Evolutionary conservation across 1,140 invertebrate species (phyloP), one percentile per base, ranked within the genome.

Genomic region (Trichonephila inaurata): DNA sequence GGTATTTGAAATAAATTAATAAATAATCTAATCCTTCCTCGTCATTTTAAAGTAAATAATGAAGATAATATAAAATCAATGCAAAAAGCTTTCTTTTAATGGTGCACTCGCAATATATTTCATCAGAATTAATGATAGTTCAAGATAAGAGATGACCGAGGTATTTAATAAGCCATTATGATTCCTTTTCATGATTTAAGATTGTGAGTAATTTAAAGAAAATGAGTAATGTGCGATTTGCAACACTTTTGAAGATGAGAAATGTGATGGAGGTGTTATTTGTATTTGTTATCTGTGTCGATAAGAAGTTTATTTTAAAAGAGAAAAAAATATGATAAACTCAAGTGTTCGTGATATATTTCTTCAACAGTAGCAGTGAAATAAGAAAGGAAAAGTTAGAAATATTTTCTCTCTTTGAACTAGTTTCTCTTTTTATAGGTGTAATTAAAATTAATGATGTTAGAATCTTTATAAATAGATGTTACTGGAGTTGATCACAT

Each of bases 91-190:
- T 24, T 28, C 8, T 21, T 83, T 60, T 58, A n/a, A 83, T 8
- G 10, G 51, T 40, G 33, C 58, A 83, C 19, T 51, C 44, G 16
- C 12, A 2, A 44, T 58, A n/a, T 12, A 16, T 24, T 60, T 83
- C 82, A 58, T 83, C 16, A 1, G 24, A 83, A 83, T 83, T 83
- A 83, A 83, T 83, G 82, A 60, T 83, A 18, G 19, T 24, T 6
- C 28, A 58, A 83, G 44, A 77, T 77, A 83, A 83, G 40, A 83
- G 82, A 24, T 18, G 51, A 83, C 21, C 21, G 0, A 83, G 14
- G 51, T 83, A 83, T 60, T 83, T 83, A 83, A 83, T n/a, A 58
- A 60, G 19, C 51, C 44, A 83, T 83, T 83, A 60, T 12, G 19
- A 44, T 6, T 83, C 12, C n/a, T 21, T 83, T 60, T 24, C 21